Conservation (phyloP, 2,797 vertebrate species). For the Dromococcyx pavoninus region DNA sequence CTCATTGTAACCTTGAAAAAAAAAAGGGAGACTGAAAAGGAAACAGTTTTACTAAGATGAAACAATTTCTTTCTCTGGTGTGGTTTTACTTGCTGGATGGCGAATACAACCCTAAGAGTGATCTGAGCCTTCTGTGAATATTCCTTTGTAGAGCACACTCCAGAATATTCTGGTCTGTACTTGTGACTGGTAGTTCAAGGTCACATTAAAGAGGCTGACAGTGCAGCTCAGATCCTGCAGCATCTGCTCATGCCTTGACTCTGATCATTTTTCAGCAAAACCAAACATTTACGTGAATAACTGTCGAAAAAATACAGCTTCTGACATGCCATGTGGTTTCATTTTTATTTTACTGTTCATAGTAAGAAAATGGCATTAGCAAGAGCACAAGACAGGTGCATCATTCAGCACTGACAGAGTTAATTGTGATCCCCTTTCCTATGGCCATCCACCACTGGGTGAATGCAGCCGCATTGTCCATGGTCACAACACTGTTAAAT, state of each 20-base stretch:
- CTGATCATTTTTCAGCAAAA: background rate
- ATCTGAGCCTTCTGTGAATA: constrained; percentile 12
- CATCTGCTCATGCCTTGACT: constrained; percentile 15
- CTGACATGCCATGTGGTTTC: background rate
- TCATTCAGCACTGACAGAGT: constrained; percentile 12
- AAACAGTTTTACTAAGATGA: background rate
- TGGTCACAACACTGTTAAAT: constrained; percentile 58
- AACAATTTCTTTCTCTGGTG: constrained; percentile 22
- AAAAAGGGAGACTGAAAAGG: background rate
- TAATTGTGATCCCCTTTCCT: background rate
- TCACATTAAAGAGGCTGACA: constrained; percentile 10
- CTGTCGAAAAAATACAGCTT: background rate
- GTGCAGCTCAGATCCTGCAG: background rate
- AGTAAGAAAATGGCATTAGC: background rate
- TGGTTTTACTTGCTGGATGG: background rate
- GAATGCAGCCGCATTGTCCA: constrained; percentile 43
- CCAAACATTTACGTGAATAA: background rate
- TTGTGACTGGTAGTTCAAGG: constrained; percentile 9
- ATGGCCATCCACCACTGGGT: background rate
- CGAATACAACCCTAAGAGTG: background rate
- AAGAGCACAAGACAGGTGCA: background rate
- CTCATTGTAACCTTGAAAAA: background rate
- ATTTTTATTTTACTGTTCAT: background rate
- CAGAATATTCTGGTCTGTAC: background rate
- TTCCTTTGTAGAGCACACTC: constrained; percentile 19